Base-by-base conservation (phyloP, 2,888 invertebrate species). In the Epistrophella euchroma region DNA sequence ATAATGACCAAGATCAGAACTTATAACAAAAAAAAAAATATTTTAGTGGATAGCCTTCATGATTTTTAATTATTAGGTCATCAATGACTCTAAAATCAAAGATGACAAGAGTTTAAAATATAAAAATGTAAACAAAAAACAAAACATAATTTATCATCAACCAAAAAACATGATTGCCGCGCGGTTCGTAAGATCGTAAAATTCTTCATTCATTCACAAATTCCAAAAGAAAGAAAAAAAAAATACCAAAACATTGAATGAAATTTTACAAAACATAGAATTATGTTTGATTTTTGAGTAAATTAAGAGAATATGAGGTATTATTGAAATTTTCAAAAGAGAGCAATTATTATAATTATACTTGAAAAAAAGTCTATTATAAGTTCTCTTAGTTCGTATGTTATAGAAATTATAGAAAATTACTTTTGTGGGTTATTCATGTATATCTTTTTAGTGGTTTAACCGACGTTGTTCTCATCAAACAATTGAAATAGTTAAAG, bases 211-310 rank as follows among this genome's bases (percentile, higher is more conserved):
- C 72, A 60, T 58, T 58, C 45, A 71, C 15, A 52, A 52, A 52
- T 25, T 25, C 25, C 2, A 15, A 10, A 11, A n/a, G 17, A 28
- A 55, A 28, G 7, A 28, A 25, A 15, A 13, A 25, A n/a, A 9
- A 28, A 28, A 4, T 4, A 32, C 32, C 9, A 32, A 32, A 6
- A 35, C 15, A 5, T 28, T 9, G 10, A 55, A 40, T 11, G 9
- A 19, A 17, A 32, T 45, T 4, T 43, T 28, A 35, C 0, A 76
- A 68, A 73, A 73, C 68, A 68, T 68, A 76, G 68, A 76, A 68
- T 56, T 56, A 32, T 32, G 56, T 11, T 40, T 37, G 28, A 5
- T 15, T 13, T 52, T 11, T 15, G 15, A 55, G 25, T 3, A n/a
- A 28, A 28, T 55, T 28, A 55, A 55, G 55, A 55, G 55, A 28